Percentiles rank a stretch among this genome's conserved stretches.
These are phyloP conservation scores for Goniozus legneri DNA, from an alignment of 1,140 invertebrate species.

Conservation along the genomic window DNA sequence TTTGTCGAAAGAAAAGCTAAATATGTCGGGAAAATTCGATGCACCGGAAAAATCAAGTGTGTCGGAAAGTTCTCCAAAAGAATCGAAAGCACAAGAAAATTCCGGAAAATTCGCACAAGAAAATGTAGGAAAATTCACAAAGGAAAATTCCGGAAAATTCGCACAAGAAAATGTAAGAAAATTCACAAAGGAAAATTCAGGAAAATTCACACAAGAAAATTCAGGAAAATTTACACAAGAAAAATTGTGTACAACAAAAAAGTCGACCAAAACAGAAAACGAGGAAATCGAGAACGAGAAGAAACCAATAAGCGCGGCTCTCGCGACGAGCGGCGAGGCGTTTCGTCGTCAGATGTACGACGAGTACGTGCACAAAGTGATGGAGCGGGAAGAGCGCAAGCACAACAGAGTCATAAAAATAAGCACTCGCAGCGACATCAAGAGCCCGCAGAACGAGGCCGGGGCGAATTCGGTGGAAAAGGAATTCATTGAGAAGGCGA, in stretches of 20 bases:
- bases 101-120: too few species aligned
- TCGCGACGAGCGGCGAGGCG: conserved; percentile 60
- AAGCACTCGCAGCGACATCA: conserved; percentile 40
- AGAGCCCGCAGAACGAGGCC: conserved; percentile 30
- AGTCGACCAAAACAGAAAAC: background rate
- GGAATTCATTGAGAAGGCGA: conserved; percentile 71
- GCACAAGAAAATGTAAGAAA: background rate
- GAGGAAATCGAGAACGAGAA: conserved; percentile 6
- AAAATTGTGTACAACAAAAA: background rate
- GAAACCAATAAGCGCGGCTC: conserved; percentile 39
- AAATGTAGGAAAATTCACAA: too few species aligned
- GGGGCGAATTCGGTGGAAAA: conserved; percentile 61
- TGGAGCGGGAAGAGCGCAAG: conserved; percentile 72
- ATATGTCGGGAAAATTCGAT: background rate
- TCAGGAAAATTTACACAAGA: background rate
- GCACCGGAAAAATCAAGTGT: background rate
- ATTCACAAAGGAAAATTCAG: conserved; percentile 7
- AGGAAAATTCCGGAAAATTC: too few species aligned
- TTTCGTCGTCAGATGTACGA: conserved; percentile 76
- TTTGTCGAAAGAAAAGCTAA: conserved; percentile 4
- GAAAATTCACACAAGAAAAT: conserved; percentile 2
- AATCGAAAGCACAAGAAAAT: too few species aligned
- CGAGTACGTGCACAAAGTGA: conserved; percentile 75
- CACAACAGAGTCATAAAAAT: conserved; percentile 77
- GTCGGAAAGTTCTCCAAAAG: too few species aligned